Evolutionary conservation across 2,888 invertebrate genomes (phyloP), one percentile per base, ranked within the genome.

Genomic region (Eledone cirrhosa): DNA sequence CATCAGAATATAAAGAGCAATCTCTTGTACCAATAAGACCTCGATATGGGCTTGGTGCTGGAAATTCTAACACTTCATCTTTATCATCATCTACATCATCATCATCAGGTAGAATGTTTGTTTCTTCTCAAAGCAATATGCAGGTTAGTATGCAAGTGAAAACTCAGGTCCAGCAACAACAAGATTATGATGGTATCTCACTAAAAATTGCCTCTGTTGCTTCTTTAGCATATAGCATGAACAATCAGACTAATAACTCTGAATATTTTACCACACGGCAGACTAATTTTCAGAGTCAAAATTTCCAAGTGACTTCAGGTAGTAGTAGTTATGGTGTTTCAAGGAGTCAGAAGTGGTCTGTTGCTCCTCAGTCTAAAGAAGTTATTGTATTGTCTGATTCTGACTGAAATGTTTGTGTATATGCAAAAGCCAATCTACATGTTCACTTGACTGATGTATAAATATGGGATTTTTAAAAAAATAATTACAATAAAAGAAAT

Each of bases 121-220:
- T 72, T 22, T 72, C 72, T 72, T 72, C 72, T n/a, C 72, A 72
- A 72, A 72, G 41, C 24, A 33, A 41, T n/a, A 72, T 72, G 72
- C 72, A 72, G 33, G n/a, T 72, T 19, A 72, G 72, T 41, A 72
- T 72, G 72, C 29, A 72, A 33, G 72, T 72, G 2, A 72, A 72
- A 33, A 72, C 72, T 41, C 72, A 72, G 24, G 31, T n/a, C 22
- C 72, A 72, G 22, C 72, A 72, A 67, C 67, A 67, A 8, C 69
- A 72, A 72, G 41, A 33, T 22, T 33, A 47, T 47, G 76, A 76
- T 27, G 48, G 76, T 7, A n/a, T 76, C 47, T 76, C 48, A 24
- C 29, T 76, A 47, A 76, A 76, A 16, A 76, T 76, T 47, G 76
- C 76, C 24, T 76, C 76, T 22, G 76, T 76, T 76, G 29, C 76